Conservation (phyloP, 2,797 vertebrate species). For the Notolepis coatsorum region DNA sequence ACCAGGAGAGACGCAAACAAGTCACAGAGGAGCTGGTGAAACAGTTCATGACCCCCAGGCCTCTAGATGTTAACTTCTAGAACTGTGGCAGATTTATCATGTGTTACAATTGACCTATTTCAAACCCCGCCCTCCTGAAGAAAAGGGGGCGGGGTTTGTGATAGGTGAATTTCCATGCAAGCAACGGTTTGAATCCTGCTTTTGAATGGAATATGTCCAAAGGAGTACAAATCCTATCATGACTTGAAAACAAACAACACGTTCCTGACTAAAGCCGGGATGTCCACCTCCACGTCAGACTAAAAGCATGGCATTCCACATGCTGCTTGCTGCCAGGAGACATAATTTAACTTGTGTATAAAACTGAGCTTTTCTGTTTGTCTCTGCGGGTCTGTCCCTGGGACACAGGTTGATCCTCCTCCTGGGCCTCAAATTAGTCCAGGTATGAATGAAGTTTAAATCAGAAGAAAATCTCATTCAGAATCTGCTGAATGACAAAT, state of each 20-base stretch:
- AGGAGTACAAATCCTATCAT: conserved; percentile 12
- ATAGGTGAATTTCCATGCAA: conserved; percentile 4
- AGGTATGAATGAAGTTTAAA: conserved; percentile 26
- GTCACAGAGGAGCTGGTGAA: conserved; percentile 89
- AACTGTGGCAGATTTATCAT: background rate
- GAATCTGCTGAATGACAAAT: background rate
- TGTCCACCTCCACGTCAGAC: conserved; percentile 24
- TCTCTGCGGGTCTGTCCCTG: conserved; percentile 10
- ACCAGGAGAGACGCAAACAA: conserved; percentile 92
- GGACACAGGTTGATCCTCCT: background rate
- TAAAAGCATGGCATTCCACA: conserved; percentile 27
- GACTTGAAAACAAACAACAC: conserved; percentile 17
- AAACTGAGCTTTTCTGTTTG: conserved; percentile 21
- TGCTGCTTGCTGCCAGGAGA: conserved; percentile 17
- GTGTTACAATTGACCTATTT: background rate
- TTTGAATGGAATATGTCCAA: conserved; percentile 2
- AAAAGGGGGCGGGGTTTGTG: background rate
- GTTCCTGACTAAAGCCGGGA: conserved; percentile 11
- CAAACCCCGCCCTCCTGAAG: no score
- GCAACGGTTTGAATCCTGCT: background rate
- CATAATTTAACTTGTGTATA: conserved; percentile 19
- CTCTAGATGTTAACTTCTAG: conserved; percentile 88
- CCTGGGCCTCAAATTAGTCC: background rate
- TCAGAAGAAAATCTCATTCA: background rate
- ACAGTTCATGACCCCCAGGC: conserved; percentile 93